Evolutionary conservation across 2,888 invertebrate genomes (phyloP).

Genomic region (Diloba caeruleocephala): DNA sequence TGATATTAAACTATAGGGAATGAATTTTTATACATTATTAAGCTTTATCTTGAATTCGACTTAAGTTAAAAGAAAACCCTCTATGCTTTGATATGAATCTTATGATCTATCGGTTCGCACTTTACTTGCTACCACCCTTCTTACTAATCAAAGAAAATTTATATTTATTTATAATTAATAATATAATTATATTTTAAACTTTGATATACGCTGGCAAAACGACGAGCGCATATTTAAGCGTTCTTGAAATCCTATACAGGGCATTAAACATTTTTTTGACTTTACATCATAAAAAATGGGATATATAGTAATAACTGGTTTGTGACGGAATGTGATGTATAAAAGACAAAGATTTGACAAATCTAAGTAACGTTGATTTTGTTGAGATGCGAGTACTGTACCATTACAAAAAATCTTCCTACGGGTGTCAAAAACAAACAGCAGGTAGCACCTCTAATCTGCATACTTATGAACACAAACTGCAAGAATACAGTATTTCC

Average conservation of each 20-base stretch:
- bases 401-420: background rate
- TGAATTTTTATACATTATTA: too few relatives aligned
- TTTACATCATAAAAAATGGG: constrained; percentile 55
- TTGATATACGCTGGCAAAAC: constrained; percentile 63
- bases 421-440: background rate
- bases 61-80: too few relatives aligned
- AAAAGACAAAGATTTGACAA: constrained; percentile 24
- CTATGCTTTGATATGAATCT: too few relatives aligned
- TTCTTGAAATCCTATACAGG: constrained; percentile 75
- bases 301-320: constrained; percentile 46
- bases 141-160: too few relatives aligned
- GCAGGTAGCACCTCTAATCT: too few relatives aligned
- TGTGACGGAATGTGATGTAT: constrained; percentile 41
- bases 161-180: background rate
- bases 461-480: too few relatives aligned
- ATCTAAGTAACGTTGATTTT: constrained; percentile 9
- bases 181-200: constrained; percentile 25
- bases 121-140: too few relatives aligned
- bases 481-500: too few relatives aligned
- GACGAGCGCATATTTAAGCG: constrained; percentile 72
- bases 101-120: too few relatives aligned
- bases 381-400: background rate
- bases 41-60: too few relatives aligned
- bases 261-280: constrained; percentile 58
- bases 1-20: too few relatives aligned